Evolutionary conservation across 2,113 vertebrate genomes (phyloP), one percentile per base, ranked within the genome.

Genomic region (Rhabdornis inornatus): DNA sequence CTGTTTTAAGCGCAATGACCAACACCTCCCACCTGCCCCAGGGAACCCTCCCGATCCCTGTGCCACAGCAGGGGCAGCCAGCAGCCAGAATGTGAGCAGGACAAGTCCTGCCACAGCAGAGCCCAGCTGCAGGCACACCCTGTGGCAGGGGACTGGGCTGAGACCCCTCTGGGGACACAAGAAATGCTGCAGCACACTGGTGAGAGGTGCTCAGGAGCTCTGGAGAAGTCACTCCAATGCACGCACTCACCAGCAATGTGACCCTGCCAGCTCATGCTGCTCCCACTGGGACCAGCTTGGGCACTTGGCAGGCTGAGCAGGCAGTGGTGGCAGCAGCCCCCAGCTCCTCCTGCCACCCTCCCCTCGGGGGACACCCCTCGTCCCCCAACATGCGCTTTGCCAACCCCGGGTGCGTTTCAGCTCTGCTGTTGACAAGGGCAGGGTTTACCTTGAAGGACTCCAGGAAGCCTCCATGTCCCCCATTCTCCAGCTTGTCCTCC

Each of bases 401-500:
- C 66, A 55, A 40, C 20, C 20, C 28, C 3, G 3, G 25, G 4
- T 17, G 20, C 4, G 0, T 35, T 33, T 68, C 7, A 83, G 31
- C 52, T 50, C 35, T 53, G 35, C 64, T 59, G 33, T 11, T 42
- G 19, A 23, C 40, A 39, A 74, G 13, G 24, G 61, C 31, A 5
- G 11, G 40, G 42, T 25, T 33, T 97, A 99, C 99, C 99, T 99
- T 99, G 94, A 99, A 99, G 27, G 99, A 99, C 89, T 99, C 99
- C 97, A 99, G 97, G 90, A 99, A 98, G 45, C 99, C 99, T 45
- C 99, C 99, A 0, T 99, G 99, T 42, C 98, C 97, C 21, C 99
- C 99, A 0, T 99, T 99, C 96, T 99, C 99, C 76, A 98, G 95
- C 60, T 99, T 99, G 95, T 99, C 99, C 92, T 99, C 99, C 59